Percentiles rank a stretch among this genome's conserved stretches.
These are phyloP conservation scores for Menidia beryllina DNA, from an alignment of 2,113 vertebrate species.

Conservation along the genomic window DNA sequence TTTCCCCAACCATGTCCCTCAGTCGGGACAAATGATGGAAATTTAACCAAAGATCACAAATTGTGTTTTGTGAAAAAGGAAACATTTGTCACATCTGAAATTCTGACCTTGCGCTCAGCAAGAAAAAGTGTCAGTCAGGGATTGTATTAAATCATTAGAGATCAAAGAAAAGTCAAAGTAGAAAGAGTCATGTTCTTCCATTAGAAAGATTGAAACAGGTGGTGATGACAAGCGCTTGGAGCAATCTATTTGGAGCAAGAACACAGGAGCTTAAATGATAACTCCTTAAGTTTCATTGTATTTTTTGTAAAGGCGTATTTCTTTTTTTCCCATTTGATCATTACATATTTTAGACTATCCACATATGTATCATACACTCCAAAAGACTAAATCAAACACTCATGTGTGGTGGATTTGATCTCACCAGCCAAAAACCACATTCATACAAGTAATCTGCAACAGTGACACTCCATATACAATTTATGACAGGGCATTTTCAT, in stretches of 20 bases:
- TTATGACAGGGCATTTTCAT: constrained; percentile 13
- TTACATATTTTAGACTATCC: too few relatives aligned
- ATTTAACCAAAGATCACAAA: background rate
- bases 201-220: constrained; percentile 2
- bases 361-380: too few relatives aligned
- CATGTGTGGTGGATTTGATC: background rate
- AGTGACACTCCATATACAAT: background rate
- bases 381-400: too few relatives aligned
- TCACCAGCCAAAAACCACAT: background rate
- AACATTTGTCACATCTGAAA: background rate
- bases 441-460: constrained; percentile 7
- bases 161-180: background rate
- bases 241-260: background rate
- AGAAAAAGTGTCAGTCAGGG: background rate
- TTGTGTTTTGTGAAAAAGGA: background rate
- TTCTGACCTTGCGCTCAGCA: background rate
- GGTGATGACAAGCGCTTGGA: background rate
- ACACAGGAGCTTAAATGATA: too few relatives aligned
- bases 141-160: background rate
- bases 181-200: background rate
- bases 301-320: too few relatives aligned
- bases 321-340: too few relatives aligned
- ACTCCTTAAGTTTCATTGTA: too few relatives aligned
- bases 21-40: constrained; percentile 1
- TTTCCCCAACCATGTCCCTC: background rate